phyloP scores from a whole-genome alignment of 2,888 invertebrate genomes.

The Tyria jacobaeae region DNA sequence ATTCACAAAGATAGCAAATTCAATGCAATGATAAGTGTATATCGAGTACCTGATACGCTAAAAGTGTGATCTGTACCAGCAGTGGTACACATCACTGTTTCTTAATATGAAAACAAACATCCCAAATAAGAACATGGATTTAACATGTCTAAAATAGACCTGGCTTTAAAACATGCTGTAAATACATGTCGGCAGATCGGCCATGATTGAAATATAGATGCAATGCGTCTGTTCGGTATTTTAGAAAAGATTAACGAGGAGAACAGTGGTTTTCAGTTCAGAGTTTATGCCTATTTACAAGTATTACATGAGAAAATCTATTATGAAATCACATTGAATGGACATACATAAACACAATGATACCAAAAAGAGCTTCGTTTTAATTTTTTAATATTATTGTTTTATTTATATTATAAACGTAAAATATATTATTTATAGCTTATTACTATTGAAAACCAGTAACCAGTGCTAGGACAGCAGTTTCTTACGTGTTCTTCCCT shows the following conservation, averaged over 20 bases:
- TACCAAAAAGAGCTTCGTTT: no score
- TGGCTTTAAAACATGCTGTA: slow-evolving; percentile 68
- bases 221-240: slow-evolving; percentile 64
- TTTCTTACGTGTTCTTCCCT: no score
- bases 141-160: slow-evolving; percentile 76
- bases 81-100: slow-evolving; percentile 62
- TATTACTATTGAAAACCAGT: no score
- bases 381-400: no score
- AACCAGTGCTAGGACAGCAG: no score
- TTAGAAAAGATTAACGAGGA: slow-evolving; percentile 49
- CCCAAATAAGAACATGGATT: slow-evolving; percentile 71
- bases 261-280: slow-evolving; percentile 18
- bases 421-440: no score
- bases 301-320: background rate
- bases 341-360: no score
- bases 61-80: slow-evolving; percentile 34
- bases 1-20: background rate
- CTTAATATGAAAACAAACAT: slow-evolving; percentile 70
- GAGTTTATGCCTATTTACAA: slow-evolving; percentile 29
- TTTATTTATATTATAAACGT: no score
- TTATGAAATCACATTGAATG: background rate
- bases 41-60: slow-evolving; percentile 25
- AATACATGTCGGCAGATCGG: slow-evolving; percentile 71
- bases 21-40: slow-evolving; percentile 3
- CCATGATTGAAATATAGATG: slow-evolving; percentile 79